phyloP scores from a whole-genome alignment of 2,113 vertebrate genomes.

The Nerophis ophidion region DNA sequence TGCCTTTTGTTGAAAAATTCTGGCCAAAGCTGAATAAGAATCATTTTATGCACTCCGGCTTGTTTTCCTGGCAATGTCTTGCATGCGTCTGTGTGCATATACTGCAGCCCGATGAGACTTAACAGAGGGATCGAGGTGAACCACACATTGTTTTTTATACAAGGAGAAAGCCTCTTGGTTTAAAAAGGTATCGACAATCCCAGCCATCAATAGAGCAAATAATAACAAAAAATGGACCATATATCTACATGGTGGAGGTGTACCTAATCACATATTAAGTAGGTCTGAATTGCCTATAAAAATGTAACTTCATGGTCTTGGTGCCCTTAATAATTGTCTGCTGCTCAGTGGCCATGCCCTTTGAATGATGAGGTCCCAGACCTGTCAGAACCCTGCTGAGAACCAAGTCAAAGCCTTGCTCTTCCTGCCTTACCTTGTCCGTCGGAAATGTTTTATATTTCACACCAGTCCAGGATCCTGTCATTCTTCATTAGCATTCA shows the following conservation, averaged over 20 bases:
- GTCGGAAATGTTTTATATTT: conserved; percentile 15
- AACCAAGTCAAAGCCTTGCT: conserved; percentile 14
- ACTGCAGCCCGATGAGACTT: not conserved
- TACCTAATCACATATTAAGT: not conserved
- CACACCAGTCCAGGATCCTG: conserved; percentile 4
- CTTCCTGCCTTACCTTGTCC: conserved; percentile 12
- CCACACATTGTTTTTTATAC: not conserved
- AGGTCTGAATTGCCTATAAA: not conserved
- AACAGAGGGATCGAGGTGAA: not conserved
- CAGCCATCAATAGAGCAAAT: not conserved
- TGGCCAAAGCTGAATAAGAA: conserved; percentile 2
- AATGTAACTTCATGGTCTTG: not conserved
- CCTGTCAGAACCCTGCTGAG: conserved; percentile 16
- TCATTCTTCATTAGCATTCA: conserved; percentile 4
- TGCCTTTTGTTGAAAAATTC: conserved; percentile 2
- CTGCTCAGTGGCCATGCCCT: not conserved
- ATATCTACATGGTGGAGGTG: not conserved
- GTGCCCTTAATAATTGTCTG: not conserved
- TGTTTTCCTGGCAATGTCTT: conserved; percentile 3
- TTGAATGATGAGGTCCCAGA: not conserved
- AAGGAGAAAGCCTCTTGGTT: not conserved
- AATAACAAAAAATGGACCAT: too few relatives aligned
- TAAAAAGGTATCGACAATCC: not conserved
- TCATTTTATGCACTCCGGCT: not conserved
- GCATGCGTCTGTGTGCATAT: not conserved